Conservation (phyloP, 2,888 invertebrate species). For the Eristalis arbustorum region DNA sequence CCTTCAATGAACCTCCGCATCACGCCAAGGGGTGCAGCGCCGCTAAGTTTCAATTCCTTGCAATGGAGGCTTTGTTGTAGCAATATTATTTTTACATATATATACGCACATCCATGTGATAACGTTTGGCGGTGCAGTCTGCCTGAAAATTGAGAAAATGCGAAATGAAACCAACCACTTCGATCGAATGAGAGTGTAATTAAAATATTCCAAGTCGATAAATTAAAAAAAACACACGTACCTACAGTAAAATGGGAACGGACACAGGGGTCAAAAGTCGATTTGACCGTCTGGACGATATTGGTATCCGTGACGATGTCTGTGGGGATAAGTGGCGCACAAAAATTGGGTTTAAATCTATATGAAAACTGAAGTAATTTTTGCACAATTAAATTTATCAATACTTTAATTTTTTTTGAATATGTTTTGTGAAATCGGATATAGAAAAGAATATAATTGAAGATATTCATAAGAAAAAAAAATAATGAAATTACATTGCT, state of each 20-base stretch:
- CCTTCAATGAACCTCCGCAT: no score
- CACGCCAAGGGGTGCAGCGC: no score
- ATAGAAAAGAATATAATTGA: no score
- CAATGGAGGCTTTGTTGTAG: no score
- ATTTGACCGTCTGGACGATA: not conserved
- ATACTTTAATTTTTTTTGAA: no score
- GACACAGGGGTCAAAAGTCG: not conserved
- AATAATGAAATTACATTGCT: no score
- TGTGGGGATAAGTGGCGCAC: not conserved
- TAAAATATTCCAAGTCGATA: not conserved
- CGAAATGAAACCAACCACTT: not conserved
- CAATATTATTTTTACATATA: no score
- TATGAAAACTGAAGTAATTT: not conserved
- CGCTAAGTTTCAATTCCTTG: no score
- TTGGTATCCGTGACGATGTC: not conserved
- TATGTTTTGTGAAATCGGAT: no score
- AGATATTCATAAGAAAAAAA: no score
- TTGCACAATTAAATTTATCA: no score
- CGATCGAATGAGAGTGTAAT: not conserved
- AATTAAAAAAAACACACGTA: not conserved
- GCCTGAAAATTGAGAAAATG: not conserved
- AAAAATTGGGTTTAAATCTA: not conserved
- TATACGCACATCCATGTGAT: no score
- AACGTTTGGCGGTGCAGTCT: not conserved
- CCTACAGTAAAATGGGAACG: not conserved